A percentile compares a stretch with the other conserved stretches of the same genome.
phyloP scores from a whole-genome alignment of 2,797 vertebrate species.

The Chaenodraco wilsoni region DNA sequence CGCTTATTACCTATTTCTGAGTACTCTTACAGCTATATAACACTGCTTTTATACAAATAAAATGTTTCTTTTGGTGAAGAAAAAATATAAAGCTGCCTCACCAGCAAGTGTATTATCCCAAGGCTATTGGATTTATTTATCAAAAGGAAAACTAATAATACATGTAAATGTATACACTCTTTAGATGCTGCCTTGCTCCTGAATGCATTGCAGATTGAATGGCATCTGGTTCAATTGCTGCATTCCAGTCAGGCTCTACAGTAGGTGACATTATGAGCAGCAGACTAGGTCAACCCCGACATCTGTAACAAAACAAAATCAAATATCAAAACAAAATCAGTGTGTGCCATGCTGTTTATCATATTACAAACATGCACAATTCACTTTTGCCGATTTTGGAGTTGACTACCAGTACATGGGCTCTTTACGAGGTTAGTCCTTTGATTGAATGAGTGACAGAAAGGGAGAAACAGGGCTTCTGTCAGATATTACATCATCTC shows the following conservation, averaged over 20 bases:
- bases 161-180: background rate
- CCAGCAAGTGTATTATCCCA: background rate
- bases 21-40: background rate
- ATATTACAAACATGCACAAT: background rate
- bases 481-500: constrained; percentile 73
- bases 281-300: constrained; percentile 23
- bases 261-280: constrained; percentile 32
- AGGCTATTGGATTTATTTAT: background rate
- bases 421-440: constrained; percentile 55
- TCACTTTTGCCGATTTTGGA: background rate
- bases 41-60: background rate
- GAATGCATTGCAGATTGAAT: constrained; percentile 10
- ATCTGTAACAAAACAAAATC: background rate
- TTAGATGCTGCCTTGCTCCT: constrained; percentile 6
- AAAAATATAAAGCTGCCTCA: background rate
- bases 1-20: background rate
- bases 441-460: constrained; percentile 50
- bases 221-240: constrained; percentile 24
- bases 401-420: constrained; percentile 5
- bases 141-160: background rate
- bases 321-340: no score
- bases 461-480: constrained; percentile 50
- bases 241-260: constrained; percentile 25
- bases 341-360: background rate
- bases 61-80: background rate